Percentiles rank a stretch among this genome's conserved stretches.
Conservation (phyloP, 2,797 vertebrate genomes). For the Microchirus variegatus region DNA sequence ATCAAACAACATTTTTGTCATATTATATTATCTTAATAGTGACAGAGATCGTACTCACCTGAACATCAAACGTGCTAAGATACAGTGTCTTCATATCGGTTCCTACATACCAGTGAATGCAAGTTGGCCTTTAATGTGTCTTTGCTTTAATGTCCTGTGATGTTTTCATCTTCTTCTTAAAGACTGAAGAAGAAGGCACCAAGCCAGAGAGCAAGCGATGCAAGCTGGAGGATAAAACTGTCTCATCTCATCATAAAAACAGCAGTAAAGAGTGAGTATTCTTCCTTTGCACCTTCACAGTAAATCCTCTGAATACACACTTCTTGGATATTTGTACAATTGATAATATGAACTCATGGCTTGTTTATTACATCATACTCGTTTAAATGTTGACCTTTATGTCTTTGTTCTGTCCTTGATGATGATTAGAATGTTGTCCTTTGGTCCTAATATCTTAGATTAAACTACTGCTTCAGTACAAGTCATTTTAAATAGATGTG, state of each 20-base stretch:
- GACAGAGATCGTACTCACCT: too few species aligned
- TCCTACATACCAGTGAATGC: background rate
- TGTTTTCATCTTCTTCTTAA: conserved; percentile 22
- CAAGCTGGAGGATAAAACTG: conserved; percentile 90
- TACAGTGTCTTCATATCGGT: too few species aligned
- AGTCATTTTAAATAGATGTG: background rate
- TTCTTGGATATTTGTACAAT: background rate
- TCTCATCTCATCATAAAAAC: conserved; percentile 87
- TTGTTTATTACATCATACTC: conserved; percentile 11
- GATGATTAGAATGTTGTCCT: conserved; percentile 17
- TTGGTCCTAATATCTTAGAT: conserved; percentile 11
- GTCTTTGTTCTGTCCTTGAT: background rate
- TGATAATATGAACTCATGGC: conserved; percentile 13
- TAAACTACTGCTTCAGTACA: background rate
- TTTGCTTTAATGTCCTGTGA: background rate
- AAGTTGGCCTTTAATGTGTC: conserved; percentile 2
- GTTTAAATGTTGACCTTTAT: conserved; percentile 24
- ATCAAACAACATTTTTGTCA: too few species aligned
- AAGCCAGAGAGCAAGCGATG: conserved; percentile 92
- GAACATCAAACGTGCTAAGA: too few species aligned
- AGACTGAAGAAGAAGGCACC: conserved; percentile 92
- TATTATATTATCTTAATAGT: too few species aligned
- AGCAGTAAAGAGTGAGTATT: conserved; percentile 93
- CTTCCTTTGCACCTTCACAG: conserved; percentile 10
- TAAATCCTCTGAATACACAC: conserved; percentile 1